phyloP scores from a whole-genome alignment of 2,113 vertebrate genomes.

The Amphiprion percula region DNA sequence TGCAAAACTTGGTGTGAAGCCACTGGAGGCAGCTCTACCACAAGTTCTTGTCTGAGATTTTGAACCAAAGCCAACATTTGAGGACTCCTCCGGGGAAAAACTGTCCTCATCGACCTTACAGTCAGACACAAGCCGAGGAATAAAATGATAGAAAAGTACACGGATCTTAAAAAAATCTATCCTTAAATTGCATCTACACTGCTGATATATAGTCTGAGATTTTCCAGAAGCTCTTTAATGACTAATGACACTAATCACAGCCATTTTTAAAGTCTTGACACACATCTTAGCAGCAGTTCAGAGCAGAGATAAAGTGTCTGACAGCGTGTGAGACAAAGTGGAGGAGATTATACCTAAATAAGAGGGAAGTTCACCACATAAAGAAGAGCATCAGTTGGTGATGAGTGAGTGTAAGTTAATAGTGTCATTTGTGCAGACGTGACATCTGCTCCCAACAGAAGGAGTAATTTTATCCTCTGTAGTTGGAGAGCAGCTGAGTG shows the following conservation, averaged over 20 bases:
- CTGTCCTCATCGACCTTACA: background rate
- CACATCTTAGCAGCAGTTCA: slow-evolving; percentile 21
- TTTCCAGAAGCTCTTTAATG: slow-evolving; percentile 22
- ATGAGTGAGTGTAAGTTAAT: background rate
- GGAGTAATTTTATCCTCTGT: slow-evolving; percentile 23
- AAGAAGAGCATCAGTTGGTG: slow-evolving; percentile 6
- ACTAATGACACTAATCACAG: slow-evolving; percentile 21
- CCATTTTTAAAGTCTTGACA: slow-evolving; percentile 16
- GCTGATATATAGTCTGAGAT: background rate
- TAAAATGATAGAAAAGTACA: background rate
- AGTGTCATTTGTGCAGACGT: slow-evolving; percentile 31
- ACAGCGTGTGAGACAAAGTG: slow-evolving; percentile 22
- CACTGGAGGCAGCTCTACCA: background rate
- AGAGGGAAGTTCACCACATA: background rate
- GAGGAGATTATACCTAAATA: slow-evolving; percentile 15
- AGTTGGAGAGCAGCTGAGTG: background rate
- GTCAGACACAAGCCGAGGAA: background rate
- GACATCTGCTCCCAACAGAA: slow-evolving; percentile 17
- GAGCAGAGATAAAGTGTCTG: slow-evolving; percentile 24
- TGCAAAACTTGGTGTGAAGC: background rate
- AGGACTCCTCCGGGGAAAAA: background rate
- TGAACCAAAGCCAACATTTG: background rate
- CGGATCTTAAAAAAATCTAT: background rate
- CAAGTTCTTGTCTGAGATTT: slow-evolving; percentile 13
- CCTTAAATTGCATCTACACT: background rate